Evolutionary conservation across 2,888 invertebrate genomes (phyloP).

Genomic region (Scaptodrosophila latifasciaeformis): DNA sequence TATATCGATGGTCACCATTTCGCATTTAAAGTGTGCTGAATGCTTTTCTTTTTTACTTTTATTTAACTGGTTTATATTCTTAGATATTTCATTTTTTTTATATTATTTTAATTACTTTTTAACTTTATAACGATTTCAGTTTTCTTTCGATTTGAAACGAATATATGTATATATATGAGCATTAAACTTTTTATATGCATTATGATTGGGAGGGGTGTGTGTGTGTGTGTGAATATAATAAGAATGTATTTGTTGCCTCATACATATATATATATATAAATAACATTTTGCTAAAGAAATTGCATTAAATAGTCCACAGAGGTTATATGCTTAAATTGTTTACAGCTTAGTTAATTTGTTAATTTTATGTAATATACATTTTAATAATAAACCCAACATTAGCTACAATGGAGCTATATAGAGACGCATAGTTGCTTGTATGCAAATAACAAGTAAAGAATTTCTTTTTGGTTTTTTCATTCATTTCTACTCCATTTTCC

Average conservation of each 20-base stretch:
- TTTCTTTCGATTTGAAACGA: neutral
- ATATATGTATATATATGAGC: neutral
- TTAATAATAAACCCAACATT: conserved; percentile 57
- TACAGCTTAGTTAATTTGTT: conserved; percentile 24
- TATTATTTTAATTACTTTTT: conserved; percentile 41
- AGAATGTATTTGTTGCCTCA: conserved; percentile 56
- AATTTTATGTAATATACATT: conserved; percentile 11
- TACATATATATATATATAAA: conserved; percentile 19
- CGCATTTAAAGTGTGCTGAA: conserved; percentile 53
- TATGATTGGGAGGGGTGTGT: neutral
- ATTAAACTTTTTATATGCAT: neutral
- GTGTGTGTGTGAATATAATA: too few species aligned
- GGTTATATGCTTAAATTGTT: too few species aligned
- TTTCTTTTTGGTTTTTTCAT: neutral
- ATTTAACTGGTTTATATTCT: conserved; percentile 16
- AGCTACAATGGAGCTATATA: conserved; percentile 47
- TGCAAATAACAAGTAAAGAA: conserved; percentile 57
- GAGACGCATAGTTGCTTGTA: conserved; percentile 27
- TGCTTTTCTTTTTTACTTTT: conserved; percentile 28
- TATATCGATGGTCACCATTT: conserved; percentile 67
- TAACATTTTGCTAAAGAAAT: conserved; percentile 57
- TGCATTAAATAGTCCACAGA: neutral
- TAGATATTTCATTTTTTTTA: conserved; percentile 21
- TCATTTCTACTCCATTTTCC: neutral
- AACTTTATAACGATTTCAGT: conserved; percentile 42